Base-by-base conservation (phyloP, 2,888 invertebrate species). In the Torymus texanus region DNA sequence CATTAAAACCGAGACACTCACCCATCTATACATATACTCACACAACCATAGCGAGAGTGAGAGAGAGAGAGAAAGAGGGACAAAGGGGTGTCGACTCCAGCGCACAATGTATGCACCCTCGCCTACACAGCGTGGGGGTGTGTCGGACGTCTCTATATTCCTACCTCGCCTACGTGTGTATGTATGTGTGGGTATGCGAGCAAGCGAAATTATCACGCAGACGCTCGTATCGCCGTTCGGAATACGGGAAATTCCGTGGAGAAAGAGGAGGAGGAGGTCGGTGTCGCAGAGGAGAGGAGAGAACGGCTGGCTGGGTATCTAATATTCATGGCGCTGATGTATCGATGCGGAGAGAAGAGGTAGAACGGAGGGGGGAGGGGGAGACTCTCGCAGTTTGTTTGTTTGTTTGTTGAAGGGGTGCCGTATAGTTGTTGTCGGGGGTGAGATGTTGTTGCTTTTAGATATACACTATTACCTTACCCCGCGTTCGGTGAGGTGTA, bases 41-140 rank as follows among this genome's bases (percentile, higher is more conserved):
- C 41, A 8, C 5, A 41, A 8, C 41, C 41, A 8, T 41, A 8
- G 41, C 8, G 29, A 66, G 61, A 75, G 67, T 14, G 73, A 70
- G 67, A 59, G 61, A 75, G 63, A 58, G 80, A 41, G 61, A 16
- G 63, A 51, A 73, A 41, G 82, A 63, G 50, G 81, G 78, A 74
- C 83, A 81, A 83, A 85, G 86, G 85, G 81, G 81, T 78, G 80
- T 82, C 84, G 81, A 21, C 84, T 83, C 75, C 83, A 83, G 83
- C 41, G 41, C 82, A 85, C 88, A 88, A 88, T 88, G 87, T 88
- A 88, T 88, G 88, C 88, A 88, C 88, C 88, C 88, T 88, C 86
- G 85, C 83, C 80, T 62, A 51, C 66, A 61, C 74, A 66, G 24
- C 83, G 81, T 83, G 81, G 84, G 74, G 86, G 85, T 86, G 84